Evolutionary conservation across 2,113 vertebrate species (phyloP).

Genomic region (Pongo abelii): DNA sequence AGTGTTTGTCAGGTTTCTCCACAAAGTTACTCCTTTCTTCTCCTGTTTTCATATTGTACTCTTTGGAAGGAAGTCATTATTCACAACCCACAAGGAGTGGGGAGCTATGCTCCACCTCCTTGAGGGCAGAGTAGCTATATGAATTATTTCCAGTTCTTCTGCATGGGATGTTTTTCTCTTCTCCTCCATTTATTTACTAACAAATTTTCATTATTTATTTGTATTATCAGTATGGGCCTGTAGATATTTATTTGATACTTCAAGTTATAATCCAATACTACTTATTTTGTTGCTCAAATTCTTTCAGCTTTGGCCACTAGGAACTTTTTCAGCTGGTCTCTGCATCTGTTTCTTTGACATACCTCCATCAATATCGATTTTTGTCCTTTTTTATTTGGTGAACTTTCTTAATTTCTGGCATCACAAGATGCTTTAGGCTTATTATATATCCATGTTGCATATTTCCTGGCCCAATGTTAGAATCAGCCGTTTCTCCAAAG

Average conservation of each 20-base stretch:
- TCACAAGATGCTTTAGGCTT: too few relatives aligned
- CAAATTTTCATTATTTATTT: not conserved
- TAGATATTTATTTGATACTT: not conserved
- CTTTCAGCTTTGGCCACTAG: not conserved
- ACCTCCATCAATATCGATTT: not conserved
- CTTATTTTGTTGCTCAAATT: not conserved
- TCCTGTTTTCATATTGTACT: not conserved
- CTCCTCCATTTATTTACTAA: not conserved
- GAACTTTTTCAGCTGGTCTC: not conserved
- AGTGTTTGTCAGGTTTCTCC: not conserved
- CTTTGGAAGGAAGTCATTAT: not conserved
- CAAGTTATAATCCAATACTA: not conserved
- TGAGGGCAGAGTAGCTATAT: not conserved
- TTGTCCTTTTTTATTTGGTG: not conserved
- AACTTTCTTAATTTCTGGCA: not conserved
- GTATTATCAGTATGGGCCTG: too few relatives aligned
- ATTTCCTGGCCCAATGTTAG: not conserved
- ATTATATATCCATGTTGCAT: not conserved
- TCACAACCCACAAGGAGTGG: not conserved
- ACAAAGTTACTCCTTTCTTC: not conserved
- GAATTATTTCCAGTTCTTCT: not conserved
- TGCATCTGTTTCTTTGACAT: not conserved
- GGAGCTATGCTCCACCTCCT: not conserved
- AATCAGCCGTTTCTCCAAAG: not conserved
- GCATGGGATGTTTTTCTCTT: not conserved